A percentile compares a stretch with the other conserved stretches of the same genome.
Conservation (phyloP, 2,113 vertebrate genomes). For the Scophthalmus maximus region DNA sequence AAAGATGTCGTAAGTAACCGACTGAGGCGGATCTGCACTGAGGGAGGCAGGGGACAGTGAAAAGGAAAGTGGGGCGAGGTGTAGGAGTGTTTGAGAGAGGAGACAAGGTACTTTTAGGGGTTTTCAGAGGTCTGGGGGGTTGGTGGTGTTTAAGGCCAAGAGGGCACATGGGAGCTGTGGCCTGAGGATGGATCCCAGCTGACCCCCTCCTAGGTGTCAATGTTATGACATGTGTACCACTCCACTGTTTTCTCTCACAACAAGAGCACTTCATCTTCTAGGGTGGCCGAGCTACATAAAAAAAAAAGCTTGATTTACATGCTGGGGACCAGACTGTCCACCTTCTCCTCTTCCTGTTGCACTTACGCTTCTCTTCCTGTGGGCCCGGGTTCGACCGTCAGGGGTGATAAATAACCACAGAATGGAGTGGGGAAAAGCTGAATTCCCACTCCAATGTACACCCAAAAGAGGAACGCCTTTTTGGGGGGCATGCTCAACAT, state of each 20-base stretch:
- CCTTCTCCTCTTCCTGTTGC: slow-evolving; percentile 85
- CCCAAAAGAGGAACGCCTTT: slow-evolving; percentile 32
- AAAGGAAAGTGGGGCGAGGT: slow-evolving; percentile 13
- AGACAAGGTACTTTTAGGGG: slow-evolving; percentile 36
- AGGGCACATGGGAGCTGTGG: slow-evolving; percentile 74
- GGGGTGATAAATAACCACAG: slow-evolving; percentile 76
- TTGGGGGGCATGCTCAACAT: background rate
- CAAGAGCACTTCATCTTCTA: slow-evolving; percentile 87
- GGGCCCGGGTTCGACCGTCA: slow-evolving; percentile 75
- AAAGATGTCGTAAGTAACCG: slow-evolving; percentile 48
- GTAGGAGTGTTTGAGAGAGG: slow-evolving; percentile 22
- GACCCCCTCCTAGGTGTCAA: slow-evolving; percentile 84
- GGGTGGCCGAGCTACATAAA: slow-evolving; percentile 92
- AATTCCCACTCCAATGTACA: slow-evolving; percentile 41
- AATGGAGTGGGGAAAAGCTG: slow-evolving; percentile 67
- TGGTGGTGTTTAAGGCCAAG: slow-evolving; percentile 64
- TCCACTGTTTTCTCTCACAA: slow-evolving; percentile 95
- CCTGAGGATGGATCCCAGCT: slow-evolving; percentile 74
- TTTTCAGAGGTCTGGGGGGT: slow-evolving; percentile 20
- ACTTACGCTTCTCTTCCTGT: slow-evolving; percentile 86
- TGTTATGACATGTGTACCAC: slow-evolving; percentile 90
- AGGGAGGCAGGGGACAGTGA: slow-evolving; percentile 18
- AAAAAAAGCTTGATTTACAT: slow-evolving; percentile 87
- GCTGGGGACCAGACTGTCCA: slow-evolving; percentile 84
- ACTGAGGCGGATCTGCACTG: slow-evolving; percentile 27